These are phyloP conservation scores for Eriosoma lanigerum DNA, from an alignment of 1,140 invertebrate genomes.

Conservation along the genomic window DNA sequence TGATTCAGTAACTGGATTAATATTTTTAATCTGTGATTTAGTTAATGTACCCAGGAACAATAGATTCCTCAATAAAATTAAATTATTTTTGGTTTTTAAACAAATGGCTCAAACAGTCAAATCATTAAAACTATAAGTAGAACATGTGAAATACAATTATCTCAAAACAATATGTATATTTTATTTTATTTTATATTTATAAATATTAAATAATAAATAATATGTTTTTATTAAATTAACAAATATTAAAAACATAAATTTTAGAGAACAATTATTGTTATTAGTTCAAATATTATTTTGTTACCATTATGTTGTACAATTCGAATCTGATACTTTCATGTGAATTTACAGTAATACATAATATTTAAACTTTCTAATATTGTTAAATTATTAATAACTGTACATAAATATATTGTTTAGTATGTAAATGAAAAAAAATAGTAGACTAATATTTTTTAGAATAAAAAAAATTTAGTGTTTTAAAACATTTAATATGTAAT, in stretches of 20 bases:
- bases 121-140: neutral
- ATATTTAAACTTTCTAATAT: constrained; percentile 5
- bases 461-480: neutral
- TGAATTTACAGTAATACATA: neutral
- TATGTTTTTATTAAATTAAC: neutral
- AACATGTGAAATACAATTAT: neutral
- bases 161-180: neutral
- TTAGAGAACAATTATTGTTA: constrained; percentile 30
- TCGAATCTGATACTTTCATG: neutral
- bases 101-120: constrained; percentile 22
- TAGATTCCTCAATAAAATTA: constrained; percentile 5
- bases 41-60: neutral
- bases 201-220: neutral
- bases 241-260: neutral
- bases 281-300: constrained; percentile 33
- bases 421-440: neutral
- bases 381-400: neutral
- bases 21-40: constrained; percentile 40
- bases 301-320: constrained; percentile 28
- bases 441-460: neutral
- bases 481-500: neutral
- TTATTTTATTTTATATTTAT: constrained; percentile 20
- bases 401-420: neutral
- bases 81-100: constrained; percentile 7
- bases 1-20: constrained; percentile 7